phyloP scores from a whole-genome alignment of 2,797 vertebrate species.

The Spheniscus humboldti region DNA sequence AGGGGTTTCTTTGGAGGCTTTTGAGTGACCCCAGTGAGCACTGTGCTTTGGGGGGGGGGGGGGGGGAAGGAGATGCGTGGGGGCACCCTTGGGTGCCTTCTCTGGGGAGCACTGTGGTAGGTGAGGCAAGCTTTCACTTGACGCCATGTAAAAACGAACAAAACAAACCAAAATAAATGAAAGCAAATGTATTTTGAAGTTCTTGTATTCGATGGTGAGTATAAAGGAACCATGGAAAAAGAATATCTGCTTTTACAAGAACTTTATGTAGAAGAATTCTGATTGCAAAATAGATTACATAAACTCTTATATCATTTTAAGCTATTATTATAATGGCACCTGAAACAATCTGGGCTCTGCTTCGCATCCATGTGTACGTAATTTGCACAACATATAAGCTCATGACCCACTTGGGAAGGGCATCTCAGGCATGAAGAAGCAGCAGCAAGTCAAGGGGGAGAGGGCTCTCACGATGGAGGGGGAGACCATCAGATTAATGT shows the following conservation, averaged over 20 bases:
- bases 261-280: not conserved
- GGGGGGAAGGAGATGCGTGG: not conserved
- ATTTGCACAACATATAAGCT: not conserved
- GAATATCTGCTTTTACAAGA: not conserved
- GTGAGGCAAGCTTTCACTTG: not conserved
- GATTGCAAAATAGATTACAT: not conserved
- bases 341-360: not conserved
- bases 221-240: not conserved
- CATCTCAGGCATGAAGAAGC: not conserved
- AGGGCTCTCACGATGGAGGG: not conserved
- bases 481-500: not conserved
- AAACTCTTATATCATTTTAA: not conserved
- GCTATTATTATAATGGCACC: not conserved
- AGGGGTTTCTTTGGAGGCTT: not conserved
- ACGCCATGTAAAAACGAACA: not conserved
- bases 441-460: not conserved
- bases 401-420: not conserved
- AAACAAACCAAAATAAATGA: rapidly evolving
- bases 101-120: rapidly evolving
- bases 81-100: not conserved
- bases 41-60: rapidly evolving
- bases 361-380: not conserved
- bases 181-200: not conserved
- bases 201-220: not conserved
- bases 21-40: not conserved